Conservation (phyloP, 1,140 invertebrate species). For the Drosophila biarmipes region DNA sequence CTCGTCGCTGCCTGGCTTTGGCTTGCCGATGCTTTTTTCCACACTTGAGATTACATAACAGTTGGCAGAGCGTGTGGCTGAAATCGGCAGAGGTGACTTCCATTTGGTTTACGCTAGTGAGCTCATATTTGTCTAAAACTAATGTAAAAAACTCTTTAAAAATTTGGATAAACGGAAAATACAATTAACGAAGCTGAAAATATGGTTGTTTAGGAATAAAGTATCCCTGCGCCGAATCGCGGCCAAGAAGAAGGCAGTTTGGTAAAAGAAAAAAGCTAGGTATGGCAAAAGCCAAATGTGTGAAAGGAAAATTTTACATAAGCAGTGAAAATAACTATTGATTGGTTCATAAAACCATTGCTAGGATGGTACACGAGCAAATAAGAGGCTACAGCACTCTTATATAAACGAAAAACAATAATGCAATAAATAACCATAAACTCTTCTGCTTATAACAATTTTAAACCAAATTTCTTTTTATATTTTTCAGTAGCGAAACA, state of each 20-base stretch:
- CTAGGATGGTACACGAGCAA: background rate
- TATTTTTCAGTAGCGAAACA: slow-evolving; percentile 64
- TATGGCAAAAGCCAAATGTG: slow-evolving; percentile 25
- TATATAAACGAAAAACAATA: slow-evolving; percentile 25
- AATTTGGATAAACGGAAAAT: background rate
- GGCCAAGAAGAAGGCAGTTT: slow-evolving; percentile 3
- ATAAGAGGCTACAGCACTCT: background rate
- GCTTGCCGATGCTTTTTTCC: slow-evolving; percentile 63
- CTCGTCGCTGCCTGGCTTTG: slow-evolving; percentile 12
- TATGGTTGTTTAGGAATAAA: background rate
- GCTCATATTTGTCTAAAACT: slow-evolving; percentile 12
- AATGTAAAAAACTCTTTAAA: background rate
- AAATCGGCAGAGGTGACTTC: slow-evolving; percentile 57
- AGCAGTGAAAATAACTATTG: slow-evolving; percentile 23
- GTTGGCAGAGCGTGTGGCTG: slow-evolving; percentile 76
- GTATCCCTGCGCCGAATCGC: slow-evolving; percentile 20
- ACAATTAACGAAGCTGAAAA: background rate
- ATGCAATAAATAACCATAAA: background rate
- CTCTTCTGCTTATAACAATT: slow-evolving; percentile 6
- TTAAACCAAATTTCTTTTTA: slow-evolving; percentile 5
- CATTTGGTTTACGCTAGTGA: slow-evolving; percentile 29
- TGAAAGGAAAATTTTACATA: slow-evolving; percentile 59
- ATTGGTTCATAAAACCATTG: background rate
- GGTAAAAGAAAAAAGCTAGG: slow-evolving; percentile 18
- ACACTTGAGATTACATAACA: slow-evolving; percentile 77